Base-by-base conservation (phyloP, 2,113 vertebrate genomes). In the Calonectris borealis region DNA sequence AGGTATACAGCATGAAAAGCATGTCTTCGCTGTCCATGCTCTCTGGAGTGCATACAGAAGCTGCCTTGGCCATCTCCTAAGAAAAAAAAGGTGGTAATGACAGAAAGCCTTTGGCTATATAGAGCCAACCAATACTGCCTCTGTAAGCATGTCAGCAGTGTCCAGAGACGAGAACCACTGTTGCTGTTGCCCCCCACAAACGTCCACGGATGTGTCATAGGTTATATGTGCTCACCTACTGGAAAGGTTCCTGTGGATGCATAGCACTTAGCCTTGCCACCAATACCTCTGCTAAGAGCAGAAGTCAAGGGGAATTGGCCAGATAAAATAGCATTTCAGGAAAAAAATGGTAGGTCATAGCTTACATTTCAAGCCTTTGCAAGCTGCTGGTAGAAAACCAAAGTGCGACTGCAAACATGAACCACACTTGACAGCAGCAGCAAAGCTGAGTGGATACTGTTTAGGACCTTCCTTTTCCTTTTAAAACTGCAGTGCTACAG, bases 1-100 rank as follows among this genome's bases (percentile, higher is more conserved):
- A 99, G 1, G 99, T 99, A 31, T 99, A 99, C 32, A 99, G 97
- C 97, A 99, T 97, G 85, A 99, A 99, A 32, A 99, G 98, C 73
- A 97, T 57, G 42, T 99, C 99, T 88, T 99, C 99, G 2, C 99
- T 99, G 95, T 97, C 98, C 98, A 99, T 98, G 69, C 98, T 97
- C 92, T 99, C 99, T 13, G 99, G 98, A 26, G 93, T 4, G 20
- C 99, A 99, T 4, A 97, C 81, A 0, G 98, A 48, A 25, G 97
- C 91, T 94, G 98, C 98, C 42, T 94, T 98, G 69, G 97, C 97
- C 99, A 99, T 99, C 73, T 98, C 99, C 99, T 99, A 90, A 36
- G 62, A 79, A 44, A 34, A 29, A 84, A 61, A 57, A 78, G 66
- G 10, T 26, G 36, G 31, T 13, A 65, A 34, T 20, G 16, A 88